phyloP scores from a whole-genome alignment of 2,888 invertebrate genomes.

The Toxonevra muliebris region DNA sequence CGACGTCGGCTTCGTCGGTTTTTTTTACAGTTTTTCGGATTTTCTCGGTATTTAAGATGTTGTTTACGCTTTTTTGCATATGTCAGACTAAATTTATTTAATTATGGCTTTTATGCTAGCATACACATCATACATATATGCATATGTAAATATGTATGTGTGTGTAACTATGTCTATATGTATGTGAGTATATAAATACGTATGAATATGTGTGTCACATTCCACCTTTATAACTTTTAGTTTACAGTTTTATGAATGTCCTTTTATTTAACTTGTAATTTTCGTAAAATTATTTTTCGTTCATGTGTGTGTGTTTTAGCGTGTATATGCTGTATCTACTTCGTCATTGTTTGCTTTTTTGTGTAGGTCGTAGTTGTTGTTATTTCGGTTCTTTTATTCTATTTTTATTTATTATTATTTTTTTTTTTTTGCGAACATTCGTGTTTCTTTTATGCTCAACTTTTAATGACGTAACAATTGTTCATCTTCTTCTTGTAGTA shows the following conservation, averaged over 20 bases:
- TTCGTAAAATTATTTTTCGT: no score
- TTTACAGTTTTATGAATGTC: no score
- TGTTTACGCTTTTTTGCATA: constrained; percentile 56
- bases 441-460: no score
- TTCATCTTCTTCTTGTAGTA: constrained; percentile 23
- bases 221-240: no score
- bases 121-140: no score
- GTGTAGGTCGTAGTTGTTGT: no score
- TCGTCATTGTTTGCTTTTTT: no score
- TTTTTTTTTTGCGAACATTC: constrained; percentile 31
- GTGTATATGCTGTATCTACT: no score
- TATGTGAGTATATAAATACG: neutral
- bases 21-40: constrained; percentile 10
- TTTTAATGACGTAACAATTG: constrained; percentile 56
- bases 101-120: constrained; percentile 37
- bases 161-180: constrained; percentile 4
- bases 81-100: constrained; percentile 52
- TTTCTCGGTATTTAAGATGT: constrained; percentile 37
- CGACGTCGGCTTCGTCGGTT: constrained; percentile 3
- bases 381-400: constrained; percentile 25
- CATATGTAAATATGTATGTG: constrained; percentile 11
- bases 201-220: no score
- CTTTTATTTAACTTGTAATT: no score
- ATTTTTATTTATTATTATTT: constrained; percentile 13
- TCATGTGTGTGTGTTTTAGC: no score